These are phyloP conservation scores for Cyphomyrus plagiostoma DNA, from an alignment of 2,113 vertebrate species.

Conservation along the genomic window DNA sequence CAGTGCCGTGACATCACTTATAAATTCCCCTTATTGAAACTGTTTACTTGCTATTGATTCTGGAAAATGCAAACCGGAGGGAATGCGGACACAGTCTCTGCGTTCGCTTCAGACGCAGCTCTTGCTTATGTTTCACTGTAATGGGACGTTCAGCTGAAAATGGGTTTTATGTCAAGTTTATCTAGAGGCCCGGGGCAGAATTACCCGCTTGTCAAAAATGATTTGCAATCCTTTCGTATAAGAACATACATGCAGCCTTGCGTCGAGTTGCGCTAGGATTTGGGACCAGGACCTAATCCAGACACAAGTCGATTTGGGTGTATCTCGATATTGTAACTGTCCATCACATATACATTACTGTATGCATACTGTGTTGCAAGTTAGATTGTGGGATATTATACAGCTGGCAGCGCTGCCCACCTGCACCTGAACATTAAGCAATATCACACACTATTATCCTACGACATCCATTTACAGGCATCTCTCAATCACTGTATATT, in stretches of 20 bases:
- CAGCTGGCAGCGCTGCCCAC: not conserved
- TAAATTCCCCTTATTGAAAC: not conserved
- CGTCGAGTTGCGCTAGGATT: not conserved
- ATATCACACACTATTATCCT: not conserved
- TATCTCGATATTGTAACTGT: not conserved
- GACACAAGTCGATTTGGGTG: not conserved
- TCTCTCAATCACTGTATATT: not conserved
- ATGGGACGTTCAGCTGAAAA: not conserved
- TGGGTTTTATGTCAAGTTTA: not conserved
- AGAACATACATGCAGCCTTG: not conserved
- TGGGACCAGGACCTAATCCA: not conserved
- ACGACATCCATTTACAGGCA: not conserved
- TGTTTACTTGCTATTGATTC: not conserved
- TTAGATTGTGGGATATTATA: not conserved
- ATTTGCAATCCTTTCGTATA: not conserved
- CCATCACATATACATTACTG: not conserved
- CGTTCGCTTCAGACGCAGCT: not conserved
- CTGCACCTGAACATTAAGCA: not conserved
- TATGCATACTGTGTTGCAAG: not conserved
- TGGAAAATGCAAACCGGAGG: not conserved
- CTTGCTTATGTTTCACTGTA: not conserved
- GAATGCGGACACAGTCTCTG: not conserved
- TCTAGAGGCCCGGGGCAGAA: not conserved
- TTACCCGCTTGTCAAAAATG: not conserved
- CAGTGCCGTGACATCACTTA: not conserved